phyloP scores from a whole-genome alignment of 2,888 invertebrate genomes.

The Euphydryas editha region DNA sequence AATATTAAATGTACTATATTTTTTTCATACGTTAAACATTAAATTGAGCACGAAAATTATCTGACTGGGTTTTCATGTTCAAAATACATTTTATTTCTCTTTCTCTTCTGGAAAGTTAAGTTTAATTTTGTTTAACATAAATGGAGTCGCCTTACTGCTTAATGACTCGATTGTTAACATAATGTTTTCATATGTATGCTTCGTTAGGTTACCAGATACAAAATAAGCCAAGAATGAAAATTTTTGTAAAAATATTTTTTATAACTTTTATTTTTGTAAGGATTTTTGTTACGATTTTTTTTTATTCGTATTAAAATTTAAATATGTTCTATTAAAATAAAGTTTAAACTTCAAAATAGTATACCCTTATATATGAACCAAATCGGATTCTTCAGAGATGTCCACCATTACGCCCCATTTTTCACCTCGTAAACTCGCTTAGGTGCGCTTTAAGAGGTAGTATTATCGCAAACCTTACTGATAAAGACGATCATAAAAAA shows the following conservation, averaged over 20 bases:
- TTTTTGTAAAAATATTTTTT: no score
- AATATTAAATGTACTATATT: no score
- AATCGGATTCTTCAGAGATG: slow-evolving; percentile 21
- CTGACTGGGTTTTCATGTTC: neutral
- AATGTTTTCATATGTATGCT: neutral
- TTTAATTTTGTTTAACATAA: neutral
- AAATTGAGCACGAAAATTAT: no score
- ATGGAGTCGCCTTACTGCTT: neutral
- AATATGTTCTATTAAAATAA: slow-evolving; percentile 2
- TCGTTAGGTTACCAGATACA: neutral
- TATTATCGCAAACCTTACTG: slow-evolving; percentile 40
- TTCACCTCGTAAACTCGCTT: slow-evolving; percentile 35
- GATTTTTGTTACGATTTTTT: no score
- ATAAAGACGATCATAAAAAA: slow-evolving; percentile 41
- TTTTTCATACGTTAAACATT: no score
- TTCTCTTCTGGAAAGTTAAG: neutral
- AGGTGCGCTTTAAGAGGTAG: slow-evolving; percentile 37
- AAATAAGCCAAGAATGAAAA: neutral
- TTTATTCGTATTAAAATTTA: neutral
- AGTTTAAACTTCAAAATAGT: slow-evolving; percentile 5
- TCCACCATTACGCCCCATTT: slow-evolving; percentile 32
- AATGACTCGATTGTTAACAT: neutral
- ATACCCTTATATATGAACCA: slow-evolving; percentile 12
- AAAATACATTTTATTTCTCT: neutral
- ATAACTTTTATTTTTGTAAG: no score